These are phyloP conservation scores for Exaiptasia diaphana DNA, from an alignment of 64 coral and sea anemone genomes.

Conservation along the genomic window DNA sequence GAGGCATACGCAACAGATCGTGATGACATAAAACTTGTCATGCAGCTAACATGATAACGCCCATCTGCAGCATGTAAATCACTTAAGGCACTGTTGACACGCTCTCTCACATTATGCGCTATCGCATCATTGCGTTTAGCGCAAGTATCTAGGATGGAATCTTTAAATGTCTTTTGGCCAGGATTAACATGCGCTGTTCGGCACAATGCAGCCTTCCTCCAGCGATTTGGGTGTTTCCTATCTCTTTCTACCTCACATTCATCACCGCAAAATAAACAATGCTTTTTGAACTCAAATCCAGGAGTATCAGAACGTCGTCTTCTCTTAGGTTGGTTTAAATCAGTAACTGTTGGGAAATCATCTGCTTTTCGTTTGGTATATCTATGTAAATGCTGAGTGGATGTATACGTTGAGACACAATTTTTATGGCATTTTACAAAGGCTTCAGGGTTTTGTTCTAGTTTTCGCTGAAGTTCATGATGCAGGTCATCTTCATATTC, in stretches of 20 bases:
- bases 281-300: conserved; percentile 54
- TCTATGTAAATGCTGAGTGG: conserved; percentile 42
- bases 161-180: conserved; percentile 50
- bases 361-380: conserved; percentile 41
- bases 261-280: conserved; percentile 67
- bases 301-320: conserved; percentile 33
- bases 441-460: conserved; percentile 29
- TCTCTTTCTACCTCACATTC: conserved; percentile 65
- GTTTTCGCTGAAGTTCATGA: conserved; percentile 24
- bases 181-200: conserved; percentile 32
- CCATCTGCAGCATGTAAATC: conserved; percentile 61
- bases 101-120: conserved; percentile 47
- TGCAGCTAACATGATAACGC: conserved; percentile 50
- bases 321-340: conserved; percentile 11
- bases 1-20: conserved; percentile 33
- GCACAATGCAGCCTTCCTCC: conserved; percentile 54
- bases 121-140: conserved; percentile 44
- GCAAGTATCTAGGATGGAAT: conserved; percentile 56
- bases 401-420: conserved; percentile 75
- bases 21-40: conserved; percentile 55
- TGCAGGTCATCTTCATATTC: conserved; percentile 53
- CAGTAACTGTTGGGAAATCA: background rate
- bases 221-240: conserved; percentile 57
- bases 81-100: conserved; percentile 54
- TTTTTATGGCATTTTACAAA: conserved; percentile 52